These are phyloP conservation scores for Noturus placidus DNA, from an alignment of 2,113 vertebrate species.

Conservation along the genomic window DNA sequence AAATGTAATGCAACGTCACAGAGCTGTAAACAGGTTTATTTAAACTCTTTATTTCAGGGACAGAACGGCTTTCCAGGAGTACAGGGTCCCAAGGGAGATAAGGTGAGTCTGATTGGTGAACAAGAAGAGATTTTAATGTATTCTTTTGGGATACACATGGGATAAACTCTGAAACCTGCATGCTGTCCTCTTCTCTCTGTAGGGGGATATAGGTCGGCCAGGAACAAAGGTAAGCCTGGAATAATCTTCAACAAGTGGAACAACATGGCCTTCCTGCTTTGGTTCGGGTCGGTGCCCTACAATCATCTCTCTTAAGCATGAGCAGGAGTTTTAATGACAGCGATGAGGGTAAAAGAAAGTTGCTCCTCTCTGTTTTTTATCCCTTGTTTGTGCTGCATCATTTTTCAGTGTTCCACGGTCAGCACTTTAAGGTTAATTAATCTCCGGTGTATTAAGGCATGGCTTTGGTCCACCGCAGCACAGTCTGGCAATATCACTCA, in stretches of 20 bases:
- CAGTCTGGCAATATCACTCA: conserved; percentile 37
- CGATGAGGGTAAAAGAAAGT: no score
- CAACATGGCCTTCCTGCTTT: no score
- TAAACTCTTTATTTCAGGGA: conserved; percentile 9
- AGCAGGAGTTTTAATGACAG: background rate
- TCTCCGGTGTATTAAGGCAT: conserved; percentile 9
- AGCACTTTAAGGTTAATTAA: conserved; percentile 10
- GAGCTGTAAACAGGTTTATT: background rate
- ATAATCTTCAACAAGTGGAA: no score
- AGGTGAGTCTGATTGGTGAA: conserved; percentile 14
- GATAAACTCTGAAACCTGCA: no score
- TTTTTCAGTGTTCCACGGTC: background rate
- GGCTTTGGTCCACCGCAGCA: conserved; percentile 19
- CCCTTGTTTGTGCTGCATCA: background rate
- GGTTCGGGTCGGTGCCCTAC: background rate
- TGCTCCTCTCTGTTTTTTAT: no score
- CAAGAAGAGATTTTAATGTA: background rate
- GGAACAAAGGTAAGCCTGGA: conserved; percentile 46
- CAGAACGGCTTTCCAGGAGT: conserved; percentile 32
- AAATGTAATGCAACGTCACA: background rate
- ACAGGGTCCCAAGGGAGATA: conserved; percentile 48
- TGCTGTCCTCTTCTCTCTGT: background rate
- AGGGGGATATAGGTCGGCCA: conserved; percentile 47
- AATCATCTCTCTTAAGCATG: background rate
- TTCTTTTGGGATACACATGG: background rate